phyloP scores from a whole-genome alignment of 2,113 vertebrate species.

The Cavia porcellus region DNA sequence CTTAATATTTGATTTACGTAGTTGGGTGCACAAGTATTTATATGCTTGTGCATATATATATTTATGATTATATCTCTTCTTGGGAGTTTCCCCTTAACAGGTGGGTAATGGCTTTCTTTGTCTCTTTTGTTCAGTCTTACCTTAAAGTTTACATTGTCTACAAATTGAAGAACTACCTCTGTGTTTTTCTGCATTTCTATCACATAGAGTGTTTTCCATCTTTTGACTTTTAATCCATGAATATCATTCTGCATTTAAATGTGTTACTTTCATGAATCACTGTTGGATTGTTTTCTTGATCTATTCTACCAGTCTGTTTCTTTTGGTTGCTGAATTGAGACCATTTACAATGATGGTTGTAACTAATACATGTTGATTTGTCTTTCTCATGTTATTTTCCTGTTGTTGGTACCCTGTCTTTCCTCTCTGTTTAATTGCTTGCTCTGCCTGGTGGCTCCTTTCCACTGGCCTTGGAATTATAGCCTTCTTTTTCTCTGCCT shows the following conservation, averaged over 20 bases:
- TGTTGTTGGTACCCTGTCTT: background rate
- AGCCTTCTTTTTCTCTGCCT: background rate
- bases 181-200: background rate
- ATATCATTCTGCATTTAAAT: background rate
- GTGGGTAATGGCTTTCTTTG: background rate
- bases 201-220: background rate
- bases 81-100: background rate
- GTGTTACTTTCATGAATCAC: background rate
- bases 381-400: background rate
- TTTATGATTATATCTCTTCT: background rate
- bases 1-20: background rate
- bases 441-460: background rate
- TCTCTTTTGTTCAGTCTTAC: background rate
- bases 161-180: background rate
- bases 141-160: background rate
- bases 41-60: background rate
- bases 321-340: background rate
- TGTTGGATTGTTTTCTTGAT: background rate
- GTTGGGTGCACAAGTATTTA: background rate
- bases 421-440: background rate
- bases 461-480: background rate
- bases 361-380: background rate
- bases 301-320: background rate
- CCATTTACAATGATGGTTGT: background rate
- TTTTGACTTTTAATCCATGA: background rate